These are phyloP conservation scores for Dasypogon diadema DNA, from an alignment of 2,888 invertebrate species.

Conservation along the genomic window DNA sequence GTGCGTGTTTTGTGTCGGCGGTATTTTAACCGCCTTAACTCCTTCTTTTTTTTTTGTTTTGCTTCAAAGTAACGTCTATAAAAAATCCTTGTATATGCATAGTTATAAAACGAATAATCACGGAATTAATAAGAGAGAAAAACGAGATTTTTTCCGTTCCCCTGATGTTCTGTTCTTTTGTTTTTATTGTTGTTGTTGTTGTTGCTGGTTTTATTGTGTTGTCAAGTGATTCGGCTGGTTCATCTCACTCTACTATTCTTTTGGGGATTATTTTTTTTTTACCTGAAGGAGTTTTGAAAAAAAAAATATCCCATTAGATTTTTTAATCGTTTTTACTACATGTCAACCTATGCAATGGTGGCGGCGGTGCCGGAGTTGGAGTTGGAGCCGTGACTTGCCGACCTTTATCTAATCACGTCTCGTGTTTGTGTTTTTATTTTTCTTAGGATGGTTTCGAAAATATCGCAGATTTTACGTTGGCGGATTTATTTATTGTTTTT, in stretches of 20 bases:
- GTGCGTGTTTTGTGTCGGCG: neutral
- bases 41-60: neutral
- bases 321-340: neutral
- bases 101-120: conserved; percentile 28
- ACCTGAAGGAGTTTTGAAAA: too few relatives aligned
- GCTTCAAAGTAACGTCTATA: conserved; percentile 9
- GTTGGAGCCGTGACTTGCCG: too few relatives aligned
- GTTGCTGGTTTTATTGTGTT: neutral
- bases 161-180: neutral
- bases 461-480: neutral
- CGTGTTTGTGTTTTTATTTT: conserved; percentile 5
- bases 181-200: neutral
- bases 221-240: neutral
- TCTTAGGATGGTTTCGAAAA: neutral
- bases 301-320: too few relatives aligned
- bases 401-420: neutral
- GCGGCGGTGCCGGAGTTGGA: too few relatives aligned
- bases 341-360: neutral
- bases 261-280: too few relatives aligned
- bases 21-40: neutral
- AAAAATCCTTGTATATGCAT: conserved; percentile 11
- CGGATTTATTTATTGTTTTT: neutral
- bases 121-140: neutral
- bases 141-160: conserved; percentile 18
- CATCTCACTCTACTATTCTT: too few relatives aligned